Evolutionary conservation across 2,797 vertebrate genomes (phyloP), one percentile per base, ranked within the genome.

Genomic region (Serranus cabrilla): DNA sequence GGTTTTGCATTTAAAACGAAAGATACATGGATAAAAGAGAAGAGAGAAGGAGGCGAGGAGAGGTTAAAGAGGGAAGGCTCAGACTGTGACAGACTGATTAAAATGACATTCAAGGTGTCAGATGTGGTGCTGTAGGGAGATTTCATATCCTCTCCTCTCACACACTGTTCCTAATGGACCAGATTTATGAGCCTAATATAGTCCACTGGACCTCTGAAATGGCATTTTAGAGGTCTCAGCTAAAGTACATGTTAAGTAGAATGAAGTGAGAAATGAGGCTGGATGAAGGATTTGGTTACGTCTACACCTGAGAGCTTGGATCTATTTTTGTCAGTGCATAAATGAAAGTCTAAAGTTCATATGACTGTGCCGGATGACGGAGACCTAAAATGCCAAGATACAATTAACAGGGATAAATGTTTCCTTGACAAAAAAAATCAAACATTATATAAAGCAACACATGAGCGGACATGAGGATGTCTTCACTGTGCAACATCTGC

Each of bases 101-200:
- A 92, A 87, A 91, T 90, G 78, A 84, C 85, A 89, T 89, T 88
- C 76, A 78, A 65, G 74, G 82, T 88, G 87, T 88, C 85, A 89
- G 83, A 87, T 81, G 80, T 78, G 69, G 82, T 73, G 72, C 76
- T 83, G 80, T 71, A 66, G 56, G 68, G 71, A 84, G 71, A 88
- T 86, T 89, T 91, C 76, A 86, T 82, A 88, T 89, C 82, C 74
- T 81, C 61, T 71, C 62, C 27, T 64, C 76, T 78, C 81, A 62
- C 37, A 71, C 49, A 62, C 62, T 74, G 80, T 62, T 78, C 66
- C 71, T 85, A 83, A 85, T 90, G 61, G 75, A 70, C 66, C 64
- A 59, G 75, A 85, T 86, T 86, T 87, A 85, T 86, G 71, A 82
- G 64, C 59, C 83, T 85, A 87, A 90, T 86, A 72, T 81, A 84